Base-by-base conservation (phyloP, 2,113 vertebrate species). In the Tympanuchus pallidicinctus region DNA sequence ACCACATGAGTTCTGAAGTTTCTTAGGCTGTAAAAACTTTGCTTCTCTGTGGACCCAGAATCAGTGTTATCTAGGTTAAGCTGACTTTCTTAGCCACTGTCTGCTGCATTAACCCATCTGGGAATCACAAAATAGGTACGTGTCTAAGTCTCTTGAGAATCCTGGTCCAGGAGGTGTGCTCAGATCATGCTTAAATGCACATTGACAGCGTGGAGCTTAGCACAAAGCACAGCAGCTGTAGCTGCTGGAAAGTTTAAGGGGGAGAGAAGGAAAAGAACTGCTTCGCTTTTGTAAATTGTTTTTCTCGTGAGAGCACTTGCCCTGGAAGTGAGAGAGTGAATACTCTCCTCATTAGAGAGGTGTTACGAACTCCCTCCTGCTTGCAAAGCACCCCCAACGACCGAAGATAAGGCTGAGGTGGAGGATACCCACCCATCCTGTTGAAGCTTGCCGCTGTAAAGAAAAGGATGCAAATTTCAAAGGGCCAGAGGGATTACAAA, bases 391-490 rank as follows among this genome's bases (percentile, higher is more conserved):
- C 7, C 72, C 78, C 42, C 89, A 92, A 85, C 2, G 4, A 89
- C 86, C 77, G 24, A 63, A 95, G 94, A 89, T 95, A 95, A 92
- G 79, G 82, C 85, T 92, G 43, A 91, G 92, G 92, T 94, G 92
- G 93, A 91, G 71, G 94, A 91, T 65, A 94, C 85, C 79, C 82
- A 86, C 90, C 93, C 72, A 70, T 92, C 93, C 85, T 92, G 90
- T 91, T 91, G 40, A 73, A 63, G 75, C 92, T 88, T 94, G 92
- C 75, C 85, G 52, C 4, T 2, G 43, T 76, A 92, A 85, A 94
- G 90, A 95, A 95, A 73, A 52, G 84, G 81, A 95, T 95, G 94
- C 92, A 94, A 92, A 94, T 96, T 95, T 91, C 64, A 54, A 78
- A 94, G 64, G 75, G 88, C 96, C 72, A 67, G 88, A 91, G 90